Conservation (phyloP, 2,113 vertebrate species). For the Daboia siamensis region DNA sequence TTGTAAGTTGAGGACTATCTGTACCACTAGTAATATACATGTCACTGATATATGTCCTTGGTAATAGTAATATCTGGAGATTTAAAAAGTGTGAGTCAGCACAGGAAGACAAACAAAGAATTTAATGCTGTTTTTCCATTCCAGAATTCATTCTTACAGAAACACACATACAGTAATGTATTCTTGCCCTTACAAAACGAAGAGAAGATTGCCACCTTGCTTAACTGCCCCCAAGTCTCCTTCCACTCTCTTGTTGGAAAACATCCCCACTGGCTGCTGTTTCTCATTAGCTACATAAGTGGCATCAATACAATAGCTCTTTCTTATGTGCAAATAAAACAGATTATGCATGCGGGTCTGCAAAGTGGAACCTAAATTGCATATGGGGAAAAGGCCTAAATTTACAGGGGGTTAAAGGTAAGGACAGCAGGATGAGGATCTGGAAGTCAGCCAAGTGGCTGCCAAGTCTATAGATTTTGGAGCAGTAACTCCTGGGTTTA, state of each 20-base stretch:
- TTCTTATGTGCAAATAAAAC: fast-evolving
- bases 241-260: neutral
- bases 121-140: neutral
- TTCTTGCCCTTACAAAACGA: neutral
- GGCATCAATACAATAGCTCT: neutral
- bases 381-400: slow-evolving; percentile 6
- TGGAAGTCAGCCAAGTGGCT: slow-evolving; percentile 50
- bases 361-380: fast-evolving
- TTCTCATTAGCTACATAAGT: neutral
- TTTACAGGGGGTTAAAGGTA: slow-evolving; percentile 19
- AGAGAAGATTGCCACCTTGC: neutral
- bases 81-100: neutral
- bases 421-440: neutral
- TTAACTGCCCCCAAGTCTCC: neutral
- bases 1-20: neutral
- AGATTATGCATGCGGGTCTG: fast-evolving
- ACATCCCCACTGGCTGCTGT: neutral
- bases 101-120: neutral
- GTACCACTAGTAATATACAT: neutral
- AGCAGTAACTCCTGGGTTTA: slow-evolving; percentile 56
- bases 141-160: neutral
- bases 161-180: neutral
- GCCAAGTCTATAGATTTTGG: slow-evolving; percentile 61
- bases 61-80: neutral
- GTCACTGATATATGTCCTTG: neutral